phyloP scores from a whole-genome alignment of 2,888 invertebrate genomes.

The Rhagium mordax region DNA sequence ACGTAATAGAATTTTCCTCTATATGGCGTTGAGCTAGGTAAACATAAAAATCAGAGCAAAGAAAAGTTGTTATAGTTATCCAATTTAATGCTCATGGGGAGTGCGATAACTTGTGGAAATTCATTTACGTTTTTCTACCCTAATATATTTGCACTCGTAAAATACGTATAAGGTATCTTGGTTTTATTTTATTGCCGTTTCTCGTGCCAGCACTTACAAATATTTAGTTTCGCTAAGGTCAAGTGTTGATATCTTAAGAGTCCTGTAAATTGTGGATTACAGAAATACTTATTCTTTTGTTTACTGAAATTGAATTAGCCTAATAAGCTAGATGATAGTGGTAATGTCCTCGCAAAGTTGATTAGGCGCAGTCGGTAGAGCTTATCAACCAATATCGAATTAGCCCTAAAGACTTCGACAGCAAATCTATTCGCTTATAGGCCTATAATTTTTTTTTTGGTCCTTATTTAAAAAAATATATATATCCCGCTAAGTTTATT shows the following conservation, averaged over 20 bases:
- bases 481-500: no score
- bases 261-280: no score
- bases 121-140: background rate
- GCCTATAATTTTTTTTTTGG: no score
- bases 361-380: no score
- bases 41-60: conserved; percentile 13
- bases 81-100: conserved; percentile 16
- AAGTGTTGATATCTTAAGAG: background rate
- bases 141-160: conserved; percentile 10
- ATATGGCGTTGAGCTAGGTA: background rate
- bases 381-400: no score
- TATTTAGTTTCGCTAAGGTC: background rate
- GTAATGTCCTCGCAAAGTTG: no score
- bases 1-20: background rate
- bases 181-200: conserved; percentile 6
- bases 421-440: no score
- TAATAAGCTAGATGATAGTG: no score
- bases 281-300: no score
- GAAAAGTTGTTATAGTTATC: conserved; percentile 10
- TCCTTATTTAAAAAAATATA: no score
- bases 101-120: background rate
- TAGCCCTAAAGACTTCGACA: no score
- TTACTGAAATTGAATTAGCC: no score
- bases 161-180: background rate
- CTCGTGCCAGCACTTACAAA: background rate